Evolutionary conservation across 2,888 invertebrate genomes (phyloP).

Genomic region (Lampropteryx suffumata): DNA sequence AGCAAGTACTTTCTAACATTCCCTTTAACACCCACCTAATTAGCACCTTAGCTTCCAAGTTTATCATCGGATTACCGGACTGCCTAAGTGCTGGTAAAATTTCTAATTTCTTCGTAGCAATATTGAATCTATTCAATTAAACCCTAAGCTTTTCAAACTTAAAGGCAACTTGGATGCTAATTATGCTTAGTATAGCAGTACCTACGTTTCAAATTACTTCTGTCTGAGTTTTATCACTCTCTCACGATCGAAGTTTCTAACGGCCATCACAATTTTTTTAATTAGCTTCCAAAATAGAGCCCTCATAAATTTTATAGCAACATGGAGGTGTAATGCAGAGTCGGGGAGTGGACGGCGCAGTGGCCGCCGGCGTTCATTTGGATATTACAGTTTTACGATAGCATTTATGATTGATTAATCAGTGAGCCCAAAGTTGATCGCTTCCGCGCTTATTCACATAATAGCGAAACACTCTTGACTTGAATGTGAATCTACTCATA

Average conservation of each 20-base stretch:
- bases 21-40: not conserved
- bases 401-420: constrained; percentile 71
- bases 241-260: constrained; percentile 72
- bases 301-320: constrained; percentile 77
- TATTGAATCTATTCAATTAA: constrained; percentile 28
- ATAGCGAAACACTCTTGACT: constrained; percentile 55
- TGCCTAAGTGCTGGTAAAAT: not conserved
- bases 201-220: constrained; percentile 51
- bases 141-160: constrained; percentile 28
- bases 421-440: constrained; percentile 62
- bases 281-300: constrained; percentile 77
- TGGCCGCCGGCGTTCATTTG: constrained; percentile 52
- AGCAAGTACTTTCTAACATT: not conserved
- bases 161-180: constrained; percentile 36
- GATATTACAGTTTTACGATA: constrained; percentile 63
- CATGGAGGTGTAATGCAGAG: constrained; percentile 59
- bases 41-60: constrained; percentile 3
- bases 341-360: constrained; percentile 36
- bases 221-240: constrained; percentile 68
- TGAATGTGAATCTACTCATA: constrained; percentile 17
- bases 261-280: constrained; percentile 71
- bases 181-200: constrained; percentile 36
- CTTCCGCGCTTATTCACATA: constrained; percentile 66
- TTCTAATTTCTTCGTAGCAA: constrained; percentile 14
- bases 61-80: constrained; percentile 6